phyloP scores from a whole-genome alignment of 1,140 invertebrate genomes.

The Asobara japonica region DNA sequence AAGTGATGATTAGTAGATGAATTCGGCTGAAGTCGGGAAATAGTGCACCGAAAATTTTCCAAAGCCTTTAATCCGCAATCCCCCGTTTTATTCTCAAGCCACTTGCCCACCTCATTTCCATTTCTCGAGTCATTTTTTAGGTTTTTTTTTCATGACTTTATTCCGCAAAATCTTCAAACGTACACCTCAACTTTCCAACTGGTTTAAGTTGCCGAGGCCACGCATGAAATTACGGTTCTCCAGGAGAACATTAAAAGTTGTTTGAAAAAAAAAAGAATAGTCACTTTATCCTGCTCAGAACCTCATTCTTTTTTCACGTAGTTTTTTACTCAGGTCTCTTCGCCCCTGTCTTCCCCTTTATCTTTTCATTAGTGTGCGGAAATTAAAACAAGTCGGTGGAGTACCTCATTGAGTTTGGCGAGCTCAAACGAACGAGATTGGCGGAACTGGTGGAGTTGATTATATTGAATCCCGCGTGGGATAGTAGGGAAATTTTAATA shows the following conservation, averaged over 20 bases:
- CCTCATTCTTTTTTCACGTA: not conserved
- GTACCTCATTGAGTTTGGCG: not conserved
- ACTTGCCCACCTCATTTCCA: not conserved
- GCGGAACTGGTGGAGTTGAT: not conserved
- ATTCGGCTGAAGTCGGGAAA: not conserved
- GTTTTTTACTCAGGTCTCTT: not conserved
- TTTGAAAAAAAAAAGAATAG: not conserved
- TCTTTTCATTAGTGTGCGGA: not conserved
- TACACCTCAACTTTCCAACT: conserved; percentile 15
- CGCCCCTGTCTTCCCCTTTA: not conserved
- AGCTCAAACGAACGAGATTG: not conserved
- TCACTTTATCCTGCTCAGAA: not conserved
- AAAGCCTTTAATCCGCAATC: conserved; percentile 10
- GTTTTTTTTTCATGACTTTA: not conserved
- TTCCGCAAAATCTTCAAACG: conserved; percentile 21
- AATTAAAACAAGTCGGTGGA: not conserved
- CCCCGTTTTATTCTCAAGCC: not conserved
- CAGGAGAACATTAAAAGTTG: conserved; percentile 12
- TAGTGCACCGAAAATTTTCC: not conserved
- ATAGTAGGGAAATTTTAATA: not conserved
- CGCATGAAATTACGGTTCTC: conserved; percentile 25
- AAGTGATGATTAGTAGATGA: not conserved
- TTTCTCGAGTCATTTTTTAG: not conserved
- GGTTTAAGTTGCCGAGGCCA: conserved; percentile 12
- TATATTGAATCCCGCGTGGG: not conserved